Evolutionary conservation across 37 sponge, comb jelly and placozoan genomes (phyloP), one percentile per base, ranked within the genome.

Genomic region (Aphrocallistes beatrix): DNA sequence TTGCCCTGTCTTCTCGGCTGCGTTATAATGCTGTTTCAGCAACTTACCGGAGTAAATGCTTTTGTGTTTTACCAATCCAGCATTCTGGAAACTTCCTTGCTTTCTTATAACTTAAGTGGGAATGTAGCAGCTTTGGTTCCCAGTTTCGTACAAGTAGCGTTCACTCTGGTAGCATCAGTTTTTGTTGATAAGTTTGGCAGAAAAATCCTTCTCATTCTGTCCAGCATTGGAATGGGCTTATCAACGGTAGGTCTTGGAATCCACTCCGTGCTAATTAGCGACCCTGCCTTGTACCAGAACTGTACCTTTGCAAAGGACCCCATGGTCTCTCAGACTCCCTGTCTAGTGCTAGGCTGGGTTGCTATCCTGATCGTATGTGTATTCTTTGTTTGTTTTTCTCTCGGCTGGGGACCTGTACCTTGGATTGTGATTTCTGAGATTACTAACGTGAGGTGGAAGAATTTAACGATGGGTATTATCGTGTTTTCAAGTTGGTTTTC

Each of bases 321-420:
- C 23, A 37, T 36, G 0, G 28, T 30, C 17, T 51, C 50, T 37
- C 60, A 75, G 21, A 1, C 84, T 0, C 81, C 88, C 17, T 83
- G 83, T 50, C 51, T 38, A 23, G 1, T 86, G 75, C n/a, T 38
- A 21, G 83, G 84, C 60, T 81, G 85, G 30, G 21, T 88, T 51
- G 91, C 91, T 38, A 88, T 91, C 0, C 51, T 49, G 8, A 84
- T 85, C 85, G 0, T 91, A 0, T 38, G 88, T 6, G 0, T 94
- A 0, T 92, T 82, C 86, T 85, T 69, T 37, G 85, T 81, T 0
- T 51, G 85, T 19, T 92, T 88, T 39, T 86, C 90, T 38, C 38
- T 92, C 6, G 94, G 91, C 6, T 88, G 86, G 88, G 92, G 91
- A 0, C 82, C 94, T 0, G 60, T 94, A 19, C 94, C 94, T n/a